phyloP scores from a whole-genome alignment of 2,888 invertebrate species.

The Eulithis prunata region DNA sequence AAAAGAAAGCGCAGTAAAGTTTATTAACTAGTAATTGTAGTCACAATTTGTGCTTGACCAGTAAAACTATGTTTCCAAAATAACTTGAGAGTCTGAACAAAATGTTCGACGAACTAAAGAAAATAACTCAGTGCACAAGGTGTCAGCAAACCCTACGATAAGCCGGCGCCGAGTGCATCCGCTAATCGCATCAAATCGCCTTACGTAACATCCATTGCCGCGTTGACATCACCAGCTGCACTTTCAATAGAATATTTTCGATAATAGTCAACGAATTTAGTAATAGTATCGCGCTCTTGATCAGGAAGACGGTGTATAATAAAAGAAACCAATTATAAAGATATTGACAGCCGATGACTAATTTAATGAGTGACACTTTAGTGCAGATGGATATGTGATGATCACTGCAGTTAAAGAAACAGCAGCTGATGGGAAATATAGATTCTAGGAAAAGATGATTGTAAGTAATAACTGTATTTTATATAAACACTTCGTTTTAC shows the following conservation, averaged over 20 bases:
- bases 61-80: not conserved
- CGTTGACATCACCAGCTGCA: constrained; percentile 59
- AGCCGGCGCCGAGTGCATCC: constrained; percentile 57
- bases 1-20: constrained; percentile 3
- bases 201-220: constrained; percentile 63
- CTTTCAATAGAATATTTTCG: constrained; percentile 56
- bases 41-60: too few species aligned
- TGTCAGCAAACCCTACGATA: constrained; percentile 50
- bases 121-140: constrained; percentile 38
- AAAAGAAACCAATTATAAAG: constrained; percentile 35
- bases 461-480: too few species aligned
- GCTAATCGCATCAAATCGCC: constrained; percentile 59
- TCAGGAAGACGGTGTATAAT: constrained; percentile 46
- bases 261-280: constrained; percentile 60
- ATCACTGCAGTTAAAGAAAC: too few species aligned
- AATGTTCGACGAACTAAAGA: not conserved
- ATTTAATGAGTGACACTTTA: constrained; percentile 7
- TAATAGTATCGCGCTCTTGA: constrained; percentile 54
- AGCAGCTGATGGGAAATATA: not conserved
- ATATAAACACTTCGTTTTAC: not conserved
- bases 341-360: constrained; percentile 26
- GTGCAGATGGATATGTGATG: constrained; percentile 13
- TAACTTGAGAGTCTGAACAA: not conserved
- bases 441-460: not conserved
- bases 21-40: not conserved